These are phyloP conservation scores for Egretta garzetta DNA, from an alignment of 2,113 vertebrate genomes.

Conservation along the genomic window DNA sequence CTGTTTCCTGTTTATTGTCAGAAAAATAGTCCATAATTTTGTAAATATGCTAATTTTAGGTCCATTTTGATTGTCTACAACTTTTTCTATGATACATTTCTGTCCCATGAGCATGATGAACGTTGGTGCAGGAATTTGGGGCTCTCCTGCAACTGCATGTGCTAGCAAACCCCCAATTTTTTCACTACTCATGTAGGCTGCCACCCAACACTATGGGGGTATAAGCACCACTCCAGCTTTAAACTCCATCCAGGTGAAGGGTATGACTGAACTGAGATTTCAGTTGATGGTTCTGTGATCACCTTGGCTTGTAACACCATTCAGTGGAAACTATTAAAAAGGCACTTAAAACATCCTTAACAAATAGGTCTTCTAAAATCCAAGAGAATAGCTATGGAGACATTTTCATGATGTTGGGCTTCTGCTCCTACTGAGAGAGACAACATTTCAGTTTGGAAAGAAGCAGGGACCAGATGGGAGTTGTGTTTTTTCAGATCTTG, in stretches of 20 bases:
- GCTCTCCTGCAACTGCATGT: neutral
- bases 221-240: neutral
- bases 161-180: neutral
- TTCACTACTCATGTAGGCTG: neutral
- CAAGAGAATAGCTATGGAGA: neutral
- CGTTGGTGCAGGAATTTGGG: neutral
- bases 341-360: neutral
- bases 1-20: neutral
- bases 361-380: neutral
- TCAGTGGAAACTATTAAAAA: neutral
- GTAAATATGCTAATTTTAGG: neutral
- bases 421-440: neutral
- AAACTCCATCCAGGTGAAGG: neutral
- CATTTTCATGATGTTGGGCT: neutral
- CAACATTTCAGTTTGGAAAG: neutral
- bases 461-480: neutral
- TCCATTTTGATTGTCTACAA: neutral
- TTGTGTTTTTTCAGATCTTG: neutral
- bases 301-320: neutral
- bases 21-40: neutral
- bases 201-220: neutral
- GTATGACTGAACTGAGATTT: neutral
- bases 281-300: neutral
- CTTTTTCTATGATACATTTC: neutral
- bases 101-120: rapidly evolving